Conservation (phyloP, 2,797 vertebrate genomes). For the Eospalax fontanierii region DNA sequence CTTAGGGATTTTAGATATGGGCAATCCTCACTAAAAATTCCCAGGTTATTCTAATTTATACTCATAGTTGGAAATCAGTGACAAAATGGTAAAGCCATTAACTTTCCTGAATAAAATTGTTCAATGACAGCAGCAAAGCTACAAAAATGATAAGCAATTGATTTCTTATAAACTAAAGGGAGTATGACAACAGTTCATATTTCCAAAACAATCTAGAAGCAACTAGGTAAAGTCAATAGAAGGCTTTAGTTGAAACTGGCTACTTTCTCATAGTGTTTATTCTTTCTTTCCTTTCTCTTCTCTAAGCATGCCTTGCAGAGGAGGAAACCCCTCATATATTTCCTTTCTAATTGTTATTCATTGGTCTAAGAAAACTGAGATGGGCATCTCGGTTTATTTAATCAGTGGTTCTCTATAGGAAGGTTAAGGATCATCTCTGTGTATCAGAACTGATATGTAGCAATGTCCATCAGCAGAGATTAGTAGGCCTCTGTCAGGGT, state of each 20-base stretch:
- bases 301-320: constrained; percentile 76
- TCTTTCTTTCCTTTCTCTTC: constrained; percentile 65
- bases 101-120: constrained; percentile 5
- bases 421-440: constrained; percentile 91
- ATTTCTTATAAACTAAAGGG: constrained; percentile 43
- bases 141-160: background rate
- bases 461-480: constrained; percentile 95
- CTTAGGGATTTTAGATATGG: background rate
- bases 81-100: background rate
- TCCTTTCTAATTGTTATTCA: constrained; percentile 95
- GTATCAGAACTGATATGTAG: constrained; percentile 90
- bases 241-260: constrained; percentile 27
- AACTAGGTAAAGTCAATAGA: background rate
- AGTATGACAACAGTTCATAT: background rate
- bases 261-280: constrained; percentile 49
- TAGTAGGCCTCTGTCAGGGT: constrained; percentile 93
- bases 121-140: background rate
- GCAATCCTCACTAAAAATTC: background rate
- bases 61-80: background rate
- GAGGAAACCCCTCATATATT: constrained; percentile 82
- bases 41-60: background rate
- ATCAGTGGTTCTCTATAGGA: constrained; percentile 93
- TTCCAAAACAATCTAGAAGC: background rate
- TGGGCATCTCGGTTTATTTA: constrained; percentile 96
- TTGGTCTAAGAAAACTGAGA: constrained; percentile 93